Base-by-base conservation (phyloP, 2,797 vertebrate species). In the Craterocephalus amniculus region DNA sequence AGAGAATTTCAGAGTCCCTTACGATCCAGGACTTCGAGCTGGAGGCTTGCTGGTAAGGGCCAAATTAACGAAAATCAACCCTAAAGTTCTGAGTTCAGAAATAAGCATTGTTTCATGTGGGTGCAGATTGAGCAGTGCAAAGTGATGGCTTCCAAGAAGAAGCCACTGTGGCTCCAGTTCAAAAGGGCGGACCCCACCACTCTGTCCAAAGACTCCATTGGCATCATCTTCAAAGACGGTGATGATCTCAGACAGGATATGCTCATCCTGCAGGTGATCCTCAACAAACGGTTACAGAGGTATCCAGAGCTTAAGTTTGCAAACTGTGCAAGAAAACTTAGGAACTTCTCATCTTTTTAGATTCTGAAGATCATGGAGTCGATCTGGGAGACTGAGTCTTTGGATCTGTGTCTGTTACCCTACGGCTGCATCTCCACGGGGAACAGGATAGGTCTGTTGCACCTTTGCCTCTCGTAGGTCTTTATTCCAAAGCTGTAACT, bases 61-160 rank as follows among this genome's bases (percentile, higher is more conserved):
- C n/a, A n/a, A n/a, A n/a, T n/a, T n/a, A n/a, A n/a, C n/a, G n/a
- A 43, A 0, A 6, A 12, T 8, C 22, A 31, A 20, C 6, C n/a
- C n/a, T 31, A 0, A 45, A 63, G 16, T 24, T 4, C 24, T 22
- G 26, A 8, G 12, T 61, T 18, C 55, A 22, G 34, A 16, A 10
- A 24, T n/a, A 2, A 45, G 26, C 14, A 0, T 16, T 26, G 16
- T 62, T 51, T 55, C 0, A 26, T 70, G 49, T 38, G 3, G 18
- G 56, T 74, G 26, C 89, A 99, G 98, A 96, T 97, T 67, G 98
- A 99, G 80, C 99, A 97, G 87, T 99, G 98, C 76, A 99, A 99
- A 92, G 96, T 99, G 58, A 99, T 99, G 98, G 98, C 98, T 0
- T 99, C 98, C 34, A 99, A 99, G 93, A 99, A 99, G 92, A 99